Evolutionary conservation across 2,888 invertebrate species (phyloP).

Genomic region (Polymixis flavicincta): DNA sequence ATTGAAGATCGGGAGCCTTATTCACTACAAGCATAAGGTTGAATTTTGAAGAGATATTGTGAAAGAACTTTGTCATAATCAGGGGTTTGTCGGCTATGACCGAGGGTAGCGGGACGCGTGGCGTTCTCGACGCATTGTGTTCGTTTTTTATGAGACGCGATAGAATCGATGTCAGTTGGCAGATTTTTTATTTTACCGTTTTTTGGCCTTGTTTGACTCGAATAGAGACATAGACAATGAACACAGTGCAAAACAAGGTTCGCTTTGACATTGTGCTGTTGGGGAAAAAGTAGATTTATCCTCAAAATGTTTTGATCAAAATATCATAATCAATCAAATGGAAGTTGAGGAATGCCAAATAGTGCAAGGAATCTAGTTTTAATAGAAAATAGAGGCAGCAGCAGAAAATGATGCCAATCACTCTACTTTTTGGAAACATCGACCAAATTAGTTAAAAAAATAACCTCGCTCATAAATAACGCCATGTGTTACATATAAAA

Average conservation of each 20-base stretch:
- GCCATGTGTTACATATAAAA: conserved; percentile 5
- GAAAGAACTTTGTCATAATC: conserved; percentile 75
- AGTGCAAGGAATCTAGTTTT: background rate
- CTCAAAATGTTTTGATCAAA: conserved; percentile 36
- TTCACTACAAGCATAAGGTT: conserved; percentile 6
- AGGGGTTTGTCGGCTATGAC: conserved; percentile 64
- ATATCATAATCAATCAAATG: conserved; percentile 22
- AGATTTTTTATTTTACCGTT: conserved; percentile 90
- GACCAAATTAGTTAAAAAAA: conserved; percentile 14
- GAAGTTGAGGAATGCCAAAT: conserved; percentile 14
- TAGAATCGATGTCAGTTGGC: conserved; percentile 91
- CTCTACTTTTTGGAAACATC: background rate
- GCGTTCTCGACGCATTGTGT: conserved; percentile 85
- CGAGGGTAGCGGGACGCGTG: conserved; percentile 89
- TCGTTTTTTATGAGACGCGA: conserved; percentile 85
- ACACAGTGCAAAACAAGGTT: conserved; percentile 49
- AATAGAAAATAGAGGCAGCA: background rate
- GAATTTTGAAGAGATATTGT: conserved; percentile 40
- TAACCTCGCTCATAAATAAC: background rate
- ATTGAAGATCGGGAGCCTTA: conserved; percentile 67
- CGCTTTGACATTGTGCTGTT: conserved; percentile 47
- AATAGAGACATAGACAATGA: conserved; percentile 64
- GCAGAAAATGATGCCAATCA: background rate
- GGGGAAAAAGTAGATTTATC: conserved; percentile 52
- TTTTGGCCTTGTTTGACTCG: conserved; percentile 86